phyloP scores from a whole-genome alignment of 2,113 vertebrate species.

The Apeltes quadracus region DNA sequence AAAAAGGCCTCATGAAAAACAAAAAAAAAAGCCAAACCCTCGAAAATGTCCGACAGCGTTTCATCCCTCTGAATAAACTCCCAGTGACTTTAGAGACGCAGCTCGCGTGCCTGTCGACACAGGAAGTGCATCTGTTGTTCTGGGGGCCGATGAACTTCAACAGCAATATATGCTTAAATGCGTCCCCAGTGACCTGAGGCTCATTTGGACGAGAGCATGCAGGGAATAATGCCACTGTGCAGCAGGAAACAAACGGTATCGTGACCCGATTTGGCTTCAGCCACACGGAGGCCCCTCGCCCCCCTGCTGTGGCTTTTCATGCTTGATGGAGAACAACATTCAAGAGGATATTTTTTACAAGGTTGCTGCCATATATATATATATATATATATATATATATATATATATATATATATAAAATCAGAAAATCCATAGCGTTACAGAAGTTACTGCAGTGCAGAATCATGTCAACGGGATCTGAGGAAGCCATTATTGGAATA shows the following conservation, averaged over 20 bases:
- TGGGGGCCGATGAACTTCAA: constrained; percentile 37
- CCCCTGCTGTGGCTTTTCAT: constrained; percentile 11
- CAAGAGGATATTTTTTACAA: background rate
- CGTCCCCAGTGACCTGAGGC: constrained; percentile 7
- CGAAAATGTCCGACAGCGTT: constrained; percentile 5
- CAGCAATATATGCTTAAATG: constrained; percentile 19
- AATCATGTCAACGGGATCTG: background rate
- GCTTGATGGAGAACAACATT: constrained; percentile 3
- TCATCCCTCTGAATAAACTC: constrained; percentile 14
- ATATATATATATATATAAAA: no score
- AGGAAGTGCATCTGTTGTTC: constrained; percentile 44
- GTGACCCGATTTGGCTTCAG: constrained; percentile 20
- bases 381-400: no score
- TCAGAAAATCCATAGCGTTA: no score
- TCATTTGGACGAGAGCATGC: constrained; percentile 19
- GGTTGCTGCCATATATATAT: background rate
- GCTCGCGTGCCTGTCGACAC: constrained; percentile 27
- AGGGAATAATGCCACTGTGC: constrained; percentile 28
- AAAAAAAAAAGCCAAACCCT: constrained; percentile 13
- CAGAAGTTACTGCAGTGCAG: background rate
- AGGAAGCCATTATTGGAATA: background rate
- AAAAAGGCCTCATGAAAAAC: constrained; percentile 5
- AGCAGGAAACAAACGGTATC: constrained; percentile 3
- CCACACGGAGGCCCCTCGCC: constrained; percentile 1
- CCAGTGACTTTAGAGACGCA: constrained; percentile 3